A percentile compares a stretch with the other conserved stretches of the same genome.
phyloP scores from a whole-genome alignment of 2,113 vertebrate genomes.

The Chelonoidis abingdonii region DNA sequence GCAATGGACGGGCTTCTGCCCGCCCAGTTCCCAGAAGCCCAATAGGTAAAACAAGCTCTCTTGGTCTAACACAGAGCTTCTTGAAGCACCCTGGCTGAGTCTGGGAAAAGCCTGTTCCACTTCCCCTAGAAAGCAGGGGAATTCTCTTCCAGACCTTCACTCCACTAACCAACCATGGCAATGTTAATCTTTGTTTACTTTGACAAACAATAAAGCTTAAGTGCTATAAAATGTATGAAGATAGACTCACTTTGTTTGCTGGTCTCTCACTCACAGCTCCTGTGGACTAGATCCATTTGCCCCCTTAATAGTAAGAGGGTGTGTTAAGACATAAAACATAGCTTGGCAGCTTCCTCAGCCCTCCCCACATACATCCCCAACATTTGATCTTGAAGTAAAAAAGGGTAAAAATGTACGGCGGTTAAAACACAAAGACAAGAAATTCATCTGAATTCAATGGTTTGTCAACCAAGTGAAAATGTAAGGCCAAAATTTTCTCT shows the following conservation, averaged over 20 bases:
- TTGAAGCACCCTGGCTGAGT: not conserved
- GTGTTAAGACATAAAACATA: not conserved
- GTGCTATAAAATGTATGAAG: slow-evolving; percentile 4
- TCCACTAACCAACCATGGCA: not conserved
- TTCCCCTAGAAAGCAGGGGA: not conserved
- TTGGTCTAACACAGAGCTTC: not conserved
- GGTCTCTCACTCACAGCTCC: not conserved
- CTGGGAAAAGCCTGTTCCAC: slow-evolving; percentile 3
- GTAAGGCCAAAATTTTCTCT: not conserved
- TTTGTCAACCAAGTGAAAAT: not conserved
- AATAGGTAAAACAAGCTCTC: not conserved
- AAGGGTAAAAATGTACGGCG: not conserved
- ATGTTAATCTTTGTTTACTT: not conserved
- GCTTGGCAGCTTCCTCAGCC: not conserved
- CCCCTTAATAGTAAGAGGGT: not conserved
- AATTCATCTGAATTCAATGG: not conserved
- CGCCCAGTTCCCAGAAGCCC: too few species aligned
- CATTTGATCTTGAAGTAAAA: not conserved
- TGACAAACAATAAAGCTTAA: not conserved
- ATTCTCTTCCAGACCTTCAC: not conserved
- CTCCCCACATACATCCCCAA: not conserved
- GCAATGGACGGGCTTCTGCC: too few species aligned
- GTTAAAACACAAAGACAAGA: not conserved
- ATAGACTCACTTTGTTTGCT: slow-evolving; percentile 8
- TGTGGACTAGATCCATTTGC: not conserved